Percentiles rank a stretch among this genome's conserved stretches.
Conservation (phyloP, 2,888 invertebrate genomes). For the Seira sanloemensis region DNA sequence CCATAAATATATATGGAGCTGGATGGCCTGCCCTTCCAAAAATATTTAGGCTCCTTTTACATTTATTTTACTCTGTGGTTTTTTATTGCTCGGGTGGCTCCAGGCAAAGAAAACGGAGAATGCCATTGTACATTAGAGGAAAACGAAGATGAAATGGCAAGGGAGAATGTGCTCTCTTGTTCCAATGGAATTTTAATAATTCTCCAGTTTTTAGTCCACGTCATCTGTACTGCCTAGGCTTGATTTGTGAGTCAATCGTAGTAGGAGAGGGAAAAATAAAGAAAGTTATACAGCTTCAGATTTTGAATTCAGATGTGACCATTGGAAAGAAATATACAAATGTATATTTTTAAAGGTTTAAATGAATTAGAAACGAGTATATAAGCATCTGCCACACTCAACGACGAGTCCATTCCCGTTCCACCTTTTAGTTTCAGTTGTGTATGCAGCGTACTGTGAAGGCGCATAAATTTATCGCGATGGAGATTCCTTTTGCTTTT, state of each 20-base stretch:
- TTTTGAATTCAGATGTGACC: constrained; percentile 1
- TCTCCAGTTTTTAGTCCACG: neutral
- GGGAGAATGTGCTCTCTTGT: neutral
- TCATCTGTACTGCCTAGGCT: neutral
- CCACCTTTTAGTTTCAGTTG: too few species aligned
- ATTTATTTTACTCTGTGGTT: neutral
- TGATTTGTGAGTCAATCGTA: neutral
- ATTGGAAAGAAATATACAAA: neutral
- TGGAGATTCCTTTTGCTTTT: too few species aligned
- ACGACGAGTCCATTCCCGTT: too few species aligned
- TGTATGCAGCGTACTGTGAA: too few species aligned
- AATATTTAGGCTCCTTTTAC: neutral
- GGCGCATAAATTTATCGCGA: too few species aligned
- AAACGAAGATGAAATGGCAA: neutral
- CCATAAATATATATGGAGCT: neutral
- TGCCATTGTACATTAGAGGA: neutral
- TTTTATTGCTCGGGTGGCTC: neutral
- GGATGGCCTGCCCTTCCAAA: neutral
- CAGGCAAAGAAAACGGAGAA: neutral
- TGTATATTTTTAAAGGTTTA: too few species aligned
- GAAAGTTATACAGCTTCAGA: neutral
- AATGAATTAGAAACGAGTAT: neutral
- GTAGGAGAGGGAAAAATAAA: neutral
- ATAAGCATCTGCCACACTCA: neutral
- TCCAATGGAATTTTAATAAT: constrained; percentile 1